Conservation (phyloP, 2,888 invertebrate genomes). For the Phortica okadai region DNA sequence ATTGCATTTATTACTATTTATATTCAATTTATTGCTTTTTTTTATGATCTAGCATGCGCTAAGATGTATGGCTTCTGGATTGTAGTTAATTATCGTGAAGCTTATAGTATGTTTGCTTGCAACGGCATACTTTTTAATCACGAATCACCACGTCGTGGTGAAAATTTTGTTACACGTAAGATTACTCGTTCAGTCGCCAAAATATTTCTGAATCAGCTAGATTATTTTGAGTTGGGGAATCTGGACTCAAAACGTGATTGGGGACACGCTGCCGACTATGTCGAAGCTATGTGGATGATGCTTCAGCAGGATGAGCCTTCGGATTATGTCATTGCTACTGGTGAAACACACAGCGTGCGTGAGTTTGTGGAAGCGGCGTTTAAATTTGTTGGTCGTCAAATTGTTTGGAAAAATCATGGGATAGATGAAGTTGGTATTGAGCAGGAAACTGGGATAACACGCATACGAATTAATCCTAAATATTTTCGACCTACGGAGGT, state of each 20-base stretch:
- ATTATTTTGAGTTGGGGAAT: constrained; percentile 93
- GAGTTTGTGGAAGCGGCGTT: constrained; percentile 98
- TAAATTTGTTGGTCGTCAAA: constrained; percentile 85
- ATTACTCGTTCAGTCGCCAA: constrained; percentile 98
- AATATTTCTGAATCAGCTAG: constrained; percentile 91
- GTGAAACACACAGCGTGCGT: constrained; percentile 94
- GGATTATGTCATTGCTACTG: constrained; percentile 98
- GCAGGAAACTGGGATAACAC: constrained; percentile 83
- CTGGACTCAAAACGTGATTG: constrained; percentile 97
- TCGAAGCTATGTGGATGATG: constrained; percentile 99
- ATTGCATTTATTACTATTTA: constrained; percentile 15
- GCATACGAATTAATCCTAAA: constrained; percentile 93
- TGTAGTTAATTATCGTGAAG: constrained; percentile 95
- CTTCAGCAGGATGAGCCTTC: constrained; percentile 93
- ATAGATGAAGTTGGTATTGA: constrained; percentile 86
- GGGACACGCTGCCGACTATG: constrained; percentile 98
- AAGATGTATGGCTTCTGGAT: constrained; percentile 98
- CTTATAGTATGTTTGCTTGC: constrained; percentile 95
- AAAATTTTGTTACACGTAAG: constrained; percentile 99
- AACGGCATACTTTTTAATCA: constrained; percentile 98
- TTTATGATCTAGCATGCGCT: constrained; percentile 85
- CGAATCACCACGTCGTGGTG: constrained; percentile 95
- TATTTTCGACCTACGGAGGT: constrained; percentile 99
- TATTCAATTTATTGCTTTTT: constrained; percentile 6
- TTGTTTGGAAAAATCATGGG: constrained; percentile 93